These are phyloP conservation scores for Zaprionus lineosus DNA, from an alignment of 2,888 invertebrate genomes.

Conservation along the genomic window DNA sequence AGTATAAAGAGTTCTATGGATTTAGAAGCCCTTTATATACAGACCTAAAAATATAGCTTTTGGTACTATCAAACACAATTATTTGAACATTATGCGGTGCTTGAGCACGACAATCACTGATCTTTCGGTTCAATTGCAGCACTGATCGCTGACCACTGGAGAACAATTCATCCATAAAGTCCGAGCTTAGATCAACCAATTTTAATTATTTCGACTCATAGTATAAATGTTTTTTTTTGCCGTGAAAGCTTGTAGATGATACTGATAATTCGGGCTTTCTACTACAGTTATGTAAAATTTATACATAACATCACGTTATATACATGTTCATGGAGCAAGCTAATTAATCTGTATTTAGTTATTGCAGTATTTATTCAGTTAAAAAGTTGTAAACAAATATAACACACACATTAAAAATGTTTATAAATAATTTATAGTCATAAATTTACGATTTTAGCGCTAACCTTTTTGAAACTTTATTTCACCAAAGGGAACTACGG, in stretches of 20 bases:
- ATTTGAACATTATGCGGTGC: constrained; percentile 70
- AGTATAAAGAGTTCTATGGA: constrained; percentile 6
- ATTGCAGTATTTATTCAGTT: no score
- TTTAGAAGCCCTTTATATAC: constrained; percentile 51
- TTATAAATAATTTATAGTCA: no score
- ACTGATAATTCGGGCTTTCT: constrained; percentile 9
- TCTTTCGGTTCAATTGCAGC: constrained; percentile 77
- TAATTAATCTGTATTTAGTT: no score
- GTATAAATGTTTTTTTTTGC: no score
- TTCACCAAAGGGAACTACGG: neutral
- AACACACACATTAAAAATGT: no score
- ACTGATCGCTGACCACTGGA: constrained; percentile 36
- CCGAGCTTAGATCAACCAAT: constrained; percentile 29
- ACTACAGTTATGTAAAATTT: neutral
- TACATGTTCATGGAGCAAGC: no score
- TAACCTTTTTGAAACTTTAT: no score
- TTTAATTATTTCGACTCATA: constrained; percentile 50
- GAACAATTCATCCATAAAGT: constrained; percentile 43
- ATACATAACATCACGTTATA: neutral
- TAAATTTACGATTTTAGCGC: no score
- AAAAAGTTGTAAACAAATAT: no score
- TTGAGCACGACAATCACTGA: constrained; percentile 68
- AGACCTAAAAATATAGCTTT: neutral
- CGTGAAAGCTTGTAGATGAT: constrained; percentile 43
- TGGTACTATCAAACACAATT: constrained; percentile 47